A percentile compares a stretch with the other conserved stretches of the same genome.
Evolutionary conservation across 2,888 invertebrate species (phyloP).

Genomic region (Acronicta leporina): DNA sequence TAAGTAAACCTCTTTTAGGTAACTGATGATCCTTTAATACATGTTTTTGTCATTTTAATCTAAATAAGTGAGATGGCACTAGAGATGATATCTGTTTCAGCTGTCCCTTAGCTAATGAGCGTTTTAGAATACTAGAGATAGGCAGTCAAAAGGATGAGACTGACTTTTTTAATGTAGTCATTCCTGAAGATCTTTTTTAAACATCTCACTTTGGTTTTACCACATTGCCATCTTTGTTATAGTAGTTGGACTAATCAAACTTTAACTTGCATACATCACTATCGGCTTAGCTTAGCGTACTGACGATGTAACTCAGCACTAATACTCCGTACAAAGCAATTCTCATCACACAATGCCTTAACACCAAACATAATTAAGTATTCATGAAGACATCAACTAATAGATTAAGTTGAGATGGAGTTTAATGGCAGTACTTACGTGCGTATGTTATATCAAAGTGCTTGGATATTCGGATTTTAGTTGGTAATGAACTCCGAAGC

Average conservation of each 20-base stretch:
- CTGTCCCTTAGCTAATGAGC: too few relatives aligned
- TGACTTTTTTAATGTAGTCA: too few relatives aligned
- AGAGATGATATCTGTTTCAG: too few relatives aligned
- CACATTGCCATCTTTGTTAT: too few relatives aligned
- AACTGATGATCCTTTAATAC: too few relatives aligned
- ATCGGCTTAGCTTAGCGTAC: background rate
- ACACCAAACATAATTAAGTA: constrained; percentile 46
- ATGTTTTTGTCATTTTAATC: too few relatives aligned
- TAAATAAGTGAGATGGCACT: too few relatives aligned
- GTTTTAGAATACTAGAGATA: too few relatives aligned
- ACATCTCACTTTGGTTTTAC: too few relatives aligned
- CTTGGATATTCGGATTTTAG: constrained; percentile 41
- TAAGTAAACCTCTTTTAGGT: too few relatives aligned
- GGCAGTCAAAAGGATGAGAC: too few relatives aligned
- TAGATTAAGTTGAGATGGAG: constrained; percentile 48
- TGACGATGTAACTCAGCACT: constrained; percentile 7
- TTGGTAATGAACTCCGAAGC: constrained; percentile 40
- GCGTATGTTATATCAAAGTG: constrained; percentile 51
- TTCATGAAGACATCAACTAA: constrained; percentile 56
- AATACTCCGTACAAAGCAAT: constrained; percentile 19
- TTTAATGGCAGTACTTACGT: constrained; percentile 50
- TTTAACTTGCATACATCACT: background rate
- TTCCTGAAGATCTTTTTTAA: too few relatives aligned
- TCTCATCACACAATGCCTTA: constrained; percentile 36
- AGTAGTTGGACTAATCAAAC: fast-evolving